Percentiles rank a stretch among this genome's conserved stretches.
Evolutionary conservation across 2,113 vertebrate genomes (phyloP).

Genomic region (Rafetus swinhoei): DNA sequence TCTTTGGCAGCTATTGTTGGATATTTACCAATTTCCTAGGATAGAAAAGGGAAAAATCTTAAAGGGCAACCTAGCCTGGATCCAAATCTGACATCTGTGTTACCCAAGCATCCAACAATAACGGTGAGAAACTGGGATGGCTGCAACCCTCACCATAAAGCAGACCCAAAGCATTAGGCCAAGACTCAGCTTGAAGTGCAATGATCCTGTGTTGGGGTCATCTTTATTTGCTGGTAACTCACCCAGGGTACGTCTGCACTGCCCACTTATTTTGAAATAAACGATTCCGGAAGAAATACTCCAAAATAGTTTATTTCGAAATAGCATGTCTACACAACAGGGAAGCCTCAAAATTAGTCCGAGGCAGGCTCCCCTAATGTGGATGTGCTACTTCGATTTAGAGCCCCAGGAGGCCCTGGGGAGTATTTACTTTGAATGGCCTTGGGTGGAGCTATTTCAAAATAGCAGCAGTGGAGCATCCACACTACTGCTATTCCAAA

Average conservation of each 20-base stretch:
- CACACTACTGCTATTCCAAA: no score
- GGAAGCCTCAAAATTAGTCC: no score
- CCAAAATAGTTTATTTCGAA: no score
- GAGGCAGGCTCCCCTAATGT: no score
- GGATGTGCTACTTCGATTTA: no score
- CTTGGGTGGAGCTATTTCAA: no score
- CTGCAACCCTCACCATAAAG: not conserved
- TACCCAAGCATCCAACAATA: not conserved
- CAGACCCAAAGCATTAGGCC: not conserved
- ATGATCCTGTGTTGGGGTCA: not conserved
- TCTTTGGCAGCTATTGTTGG: rapidly evolving
- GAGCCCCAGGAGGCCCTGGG: no score
- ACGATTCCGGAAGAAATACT: no score
- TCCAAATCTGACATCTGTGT: not conserved
- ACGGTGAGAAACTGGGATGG: not conserved
- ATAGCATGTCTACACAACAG: no score
- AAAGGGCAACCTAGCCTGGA: not conserved
- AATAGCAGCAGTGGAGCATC: no score
- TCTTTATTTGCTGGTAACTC: not conserved
- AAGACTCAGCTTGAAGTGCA: not conserved
- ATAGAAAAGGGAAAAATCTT: not conserved
- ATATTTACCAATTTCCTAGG: not conserved
- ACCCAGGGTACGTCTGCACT: not conserved
- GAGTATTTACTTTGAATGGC: no score
- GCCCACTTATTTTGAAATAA: no score